Conservation (phyloP, 2,888 invertebrate genomes). For the Abrostola tripartita region DNA sequence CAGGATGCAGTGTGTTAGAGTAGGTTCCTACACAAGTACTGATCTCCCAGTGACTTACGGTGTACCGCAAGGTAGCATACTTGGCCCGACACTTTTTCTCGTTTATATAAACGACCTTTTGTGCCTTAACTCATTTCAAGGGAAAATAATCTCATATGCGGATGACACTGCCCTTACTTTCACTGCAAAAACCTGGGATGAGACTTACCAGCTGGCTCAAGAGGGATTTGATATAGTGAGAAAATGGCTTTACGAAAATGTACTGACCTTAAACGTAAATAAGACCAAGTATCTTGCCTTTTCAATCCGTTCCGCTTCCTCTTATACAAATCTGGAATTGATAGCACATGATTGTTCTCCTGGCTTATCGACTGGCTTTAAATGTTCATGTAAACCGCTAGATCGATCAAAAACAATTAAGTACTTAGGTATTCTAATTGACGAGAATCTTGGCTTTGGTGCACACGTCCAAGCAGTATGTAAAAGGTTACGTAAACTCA, state of each 20-base stretch:
- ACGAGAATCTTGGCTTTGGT: background rate
- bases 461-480: background rate
- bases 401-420: background rate
- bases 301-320: background rate
- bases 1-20: background rate
- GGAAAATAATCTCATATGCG: background rate
- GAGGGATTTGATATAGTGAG: background rate
- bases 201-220: background rate
- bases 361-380: background rate
- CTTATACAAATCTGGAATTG: background rate
- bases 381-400: background rate
- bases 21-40: background rate
- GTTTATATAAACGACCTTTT: slow-evolving; percentile 3
- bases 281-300: slow-evolving; percentile 3
- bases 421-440: background rate
- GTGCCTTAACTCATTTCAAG: background rate
- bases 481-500: background rate
- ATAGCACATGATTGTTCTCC: background rate
- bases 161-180: slow-evolving; percentile 1
- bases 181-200: background rate
- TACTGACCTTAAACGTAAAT: background rate
- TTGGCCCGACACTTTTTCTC: background rate
- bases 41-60: slow-evolving; percentile 1
- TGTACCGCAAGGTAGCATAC: background rate
- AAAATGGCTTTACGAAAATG: background rate